Conservation (phyloP, 1,140 invertebrate genomes). For the Orussus abietinus region DNA sequence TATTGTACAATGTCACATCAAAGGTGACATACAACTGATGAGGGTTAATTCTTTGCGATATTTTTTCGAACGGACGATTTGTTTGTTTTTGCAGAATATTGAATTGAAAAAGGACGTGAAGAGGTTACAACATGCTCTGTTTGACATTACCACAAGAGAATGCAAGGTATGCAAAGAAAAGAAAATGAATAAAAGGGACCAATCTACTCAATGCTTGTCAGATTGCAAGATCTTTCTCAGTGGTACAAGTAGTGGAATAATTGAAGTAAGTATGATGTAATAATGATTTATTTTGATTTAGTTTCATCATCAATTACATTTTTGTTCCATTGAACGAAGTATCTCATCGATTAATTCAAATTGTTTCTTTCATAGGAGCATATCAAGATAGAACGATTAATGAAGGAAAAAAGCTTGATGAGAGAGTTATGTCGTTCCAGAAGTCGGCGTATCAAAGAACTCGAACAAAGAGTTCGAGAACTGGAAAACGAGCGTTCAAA, state of each 20-base stretch:
- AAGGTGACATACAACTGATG: too few relatives aligned
- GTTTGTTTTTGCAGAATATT: slow-evolving; percentile 23
- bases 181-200: slow-evolving; percentile 26
- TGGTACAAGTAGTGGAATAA: slow-evolving; percentile 30
- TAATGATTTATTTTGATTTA: too few relatives aligned
- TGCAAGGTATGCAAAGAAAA: slow-evolving; percentile 35
- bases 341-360: too few relatives aligned
- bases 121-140: slow-evolving; percentile 21
- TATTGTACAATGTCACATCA: too few relatives aligned
- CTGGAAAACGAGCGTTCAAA: too few relatives aligned
- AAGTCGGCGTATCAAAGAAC: slow-evolving; percentile 23
- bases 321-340: too few relatives aligned
- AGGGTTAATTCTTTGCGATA: too few relatives aligned
- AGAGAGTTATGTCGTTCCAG: slow-evolving; percentile 32
- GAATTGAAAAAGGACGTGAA: slow-evolving; percentile 23
- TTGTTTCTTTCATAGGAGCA: too few relatives aligned
- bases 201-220: slow-evolving; percentile 30
- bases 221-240: slow-evolving; percentile 19
- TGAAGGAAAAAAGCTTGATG: slow-evolving; percentile 31
- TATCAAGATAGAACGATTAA: slow-evolving; percentile 29
- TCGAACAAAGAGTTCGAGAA: slow-evolving; percentile 23
- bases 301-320: too few relatives aligned
- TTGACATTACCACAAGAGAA: slow-evolving; percentile 19
- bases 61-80: slow-evolving; percentile 1
- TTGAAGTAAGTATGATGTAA: slow-evolving; percentile 36